Evolutionary conservation across 1,140 invertebrate species (phyloP), one percentile per base, ranked within the genome.

Genomic region (Macrotrachela quadricornifera): DNA sequence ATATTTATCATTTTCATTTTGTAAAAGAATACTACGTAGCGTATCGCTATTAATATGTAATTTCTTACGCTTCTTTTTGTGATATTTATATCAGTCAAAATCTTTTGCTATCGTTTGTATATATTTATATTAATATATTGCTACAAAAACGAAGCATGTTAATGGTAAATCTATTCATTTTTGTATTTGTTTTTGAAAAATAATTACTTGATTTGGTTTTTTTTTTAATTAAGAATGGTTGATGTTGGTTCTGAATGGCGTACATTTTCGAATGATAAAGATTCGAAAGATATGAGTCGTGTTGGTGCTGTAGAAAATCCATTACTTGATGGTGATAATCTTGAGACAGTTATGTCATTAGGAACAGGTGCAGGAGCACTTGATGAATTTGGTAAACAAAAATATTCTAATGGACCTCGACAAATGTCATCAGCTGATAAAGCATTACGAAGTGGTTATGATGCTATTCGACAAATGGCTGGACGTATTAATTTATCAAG

Each of bases 241-340:
- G 94, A 99, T 75, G 94, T 99, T n/a, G 91, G 92, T n/a, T 95
- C 91, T n/a, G 94, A 99, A 71, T 99, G 94, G 94, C 77, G 94
- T 69, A 97, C 92, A 49, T 99, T 99, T 69, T 94, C 85, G 61
- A 97, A 96, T 74, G 94, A 99, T 65, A 94, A 94, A 65, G 79
- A 80, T 56, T 83, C 84, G 10, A 83, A 84, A 2, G 94, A 99
- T 75, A 91, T 91, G 18, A 94, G 86, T 73, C 86, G 92, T 83
- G 94, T 99, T 56, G 94, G 94, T 74, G 73, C 73, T 46, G 68
- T 74, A 36, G 76, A 77, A 75, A 97, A 99, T 75, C 85, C 85
- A 0, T 71, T 99, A 1, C 72, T 99, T 0, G 86, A 85, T 67
- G 90, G 91, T 9, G 83, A 84, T 50, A 92, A 99, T 72, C 75